phyloP scores from a whole-genome alignment of 2,888 invertebrate species.

The Leptinotarsa peninsularis region DNA sequence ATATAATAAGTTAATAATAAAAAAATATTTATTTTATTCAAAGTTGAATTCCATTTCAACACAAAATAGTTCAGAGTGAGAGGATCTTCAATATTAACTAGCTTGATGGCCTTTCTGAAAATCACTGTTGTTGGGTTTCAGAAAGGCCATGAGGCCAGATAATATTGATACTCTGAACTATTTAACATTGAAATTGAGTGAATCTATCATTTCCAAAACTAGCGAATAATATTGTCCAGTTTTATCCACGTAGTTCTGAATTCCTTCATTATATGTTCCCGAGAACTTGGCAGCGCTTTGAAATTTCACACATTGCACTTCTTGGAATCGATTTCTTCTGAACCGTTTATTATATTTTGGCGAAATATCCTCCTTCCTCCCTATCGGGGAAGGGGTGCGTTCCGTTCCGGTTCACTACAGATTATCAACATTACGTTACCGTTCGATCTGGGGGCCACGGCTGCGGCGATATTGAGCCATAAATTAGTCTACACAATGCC shows the following conservation, averaged over 20 bases:
- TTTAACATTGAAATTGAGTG: too few species aligned
- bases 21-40: too few species aligned
- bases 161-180: too few species aligned
- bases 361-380: constrained; percentile 21
- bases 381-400: constrained; percentile 38
- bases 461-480: constrained; percentile 62
- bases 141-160: too few species aligned
- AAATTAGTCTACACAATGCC: constrained; percentile 63
- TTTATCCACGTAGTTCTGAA: background rate
- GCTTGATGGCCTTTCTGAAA: too few species aligned
- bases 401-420: constrained; percentile 57
- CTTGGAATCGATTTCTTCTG: constrained; percentile 27
- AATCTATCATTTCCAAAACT: too few species aligned
- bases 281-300: background rate
- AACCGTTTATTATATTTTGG: constrained; percentile 36
- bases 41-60: too few species aligned
- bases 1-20: too few species aligned
- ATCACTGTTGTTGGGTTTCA: too few species aligned
- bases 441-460: constrained; percentile 57
- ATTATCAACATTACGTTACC: constrained; percentile 62
- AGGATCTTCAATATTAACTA: too few species aligned
- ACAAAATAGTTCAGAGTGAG: too few species aligned
- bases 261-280: background rate
- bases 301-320: constrained; percentile 11
- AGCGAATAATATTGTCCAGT: background rate